Evolutionary conservation across 2,113 vertebrate genomes (phyloP).

Genomic region (Seriola rivoliana): DNA sequence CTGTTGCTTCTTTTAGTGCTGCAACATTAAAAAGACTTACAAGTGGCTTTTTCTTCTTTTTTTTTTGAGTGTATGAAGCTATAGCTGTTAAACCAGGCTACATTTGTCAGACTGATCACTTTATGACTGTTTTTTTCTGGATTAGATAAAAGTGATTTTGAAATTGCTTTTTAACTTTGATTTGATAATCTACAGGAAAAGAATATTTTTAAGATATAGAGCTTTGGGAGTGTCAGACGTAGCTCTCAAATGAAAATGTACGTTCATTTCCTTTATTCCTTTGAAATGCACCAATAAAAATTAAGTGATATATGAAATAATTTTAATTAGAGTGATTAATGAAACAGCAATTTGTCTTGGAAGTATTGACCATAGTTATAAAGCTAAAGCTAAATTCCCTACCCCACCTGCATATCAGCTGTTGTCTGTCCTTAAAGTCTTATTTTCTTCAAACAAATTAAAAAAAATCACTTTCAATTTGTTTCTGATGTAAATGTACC

Average conservation of each 20-base stretch:
- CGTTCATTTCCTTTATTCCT: background rate
- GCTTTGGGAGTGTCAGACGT: background rate
- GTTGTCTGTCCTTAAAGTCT: no score
- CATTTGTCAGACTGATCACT: background rate
- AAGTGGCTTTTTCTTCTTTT: slow-evolving; percentile 5
- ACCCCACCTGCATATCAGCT: no score
- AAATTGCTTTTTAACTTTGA: background rate
- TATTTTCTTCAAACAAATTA: no score
- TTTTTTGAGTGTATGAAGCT: background rate
- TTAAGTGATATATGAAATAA: background rate
- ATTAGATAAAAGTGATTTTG: background rate
- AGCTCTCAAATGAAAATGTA: no score
- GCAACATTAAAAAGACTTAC: slow-evolving; percentile 3
- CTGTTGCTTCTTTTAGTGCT: slow-evolving; percentile 42
- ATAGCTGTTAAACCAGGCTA: background rate
- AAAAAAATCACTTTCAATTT: no score
- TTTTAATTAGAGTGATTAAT: no score
- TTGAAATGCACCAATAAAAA: background rate
- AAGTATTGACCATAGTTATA: background rate
- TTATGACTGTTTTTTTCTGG: background rate
- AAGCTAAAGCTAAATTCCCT: no score
- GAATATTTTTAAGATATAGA: background rate
- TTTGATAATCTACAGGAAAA: no score
- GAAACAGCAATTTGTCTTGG: background rate
- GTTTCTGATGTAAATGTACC: background rate